phyloP scores from a whole-genome alignment of 1,140 invertebrate genomes.

The Piezodorus guildinii region DNA sequence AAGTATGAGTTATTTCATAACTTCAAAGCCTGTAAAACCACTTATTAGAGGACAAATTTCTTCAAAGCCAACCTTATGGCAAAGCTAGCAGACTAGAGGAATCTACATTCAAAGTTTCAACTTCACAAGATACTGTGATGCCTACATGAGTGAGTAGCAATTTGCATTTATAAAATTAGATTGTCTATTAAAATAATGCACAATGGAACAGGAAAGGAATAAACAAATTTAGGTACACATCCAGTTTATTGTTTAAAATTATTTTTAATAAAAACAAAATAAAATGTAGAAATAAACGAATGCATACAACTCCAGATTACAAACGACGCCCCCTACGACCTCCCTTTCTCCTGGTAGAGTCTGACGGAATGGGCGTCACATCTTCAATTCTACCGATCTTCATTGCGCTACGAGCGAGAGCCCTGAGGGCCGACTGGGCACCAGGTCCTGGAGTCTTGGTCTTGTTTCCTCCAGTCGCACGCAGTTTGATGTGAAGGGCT shows the following conservation, averaged over 20 bases:
- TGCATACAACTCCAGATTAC: slow-evolving; percentile 44
- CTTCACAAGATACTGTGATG: no score
- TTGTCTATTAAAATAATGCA: no score
- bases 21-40: no score
- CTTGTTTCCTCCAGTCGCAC: slow-evolving; percentile 96
- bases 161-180: no score
- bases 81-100: no score
- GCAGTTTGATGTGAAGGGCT: slow-evolving; percentile 93
- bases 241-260: slow-evolving; percentile 4
- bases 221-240: not conserved
- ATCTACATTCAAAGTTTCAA: no score
- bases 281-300: not conserved
- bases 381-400: slow-evolving; percentile 99
- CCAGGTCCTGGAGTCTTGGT: slow-evolving; percentile 97
- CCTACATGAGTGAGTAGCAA: no score
- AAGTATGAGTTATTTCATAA: no score
- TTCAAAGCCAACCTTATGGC: no score
- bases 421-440: slow-evolving; percentile 93
- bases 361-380: slow-evolving; percentile 98
- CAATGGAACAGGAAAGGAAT: no score
- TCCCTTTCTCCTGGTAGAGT: slow-evolving; percentile 97
- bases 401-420: slow-evolving; percentile 96
- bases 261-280: slow-evolving; percentile 14
- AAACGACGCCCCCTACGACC: slow-evolving; percentile 96
- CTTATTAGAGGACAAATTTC: no score